Evolutionary conservation across 64 coral and sea anemone genomes (phyloP).

Genomic region (Astreopora myriophthalma): DNA sequence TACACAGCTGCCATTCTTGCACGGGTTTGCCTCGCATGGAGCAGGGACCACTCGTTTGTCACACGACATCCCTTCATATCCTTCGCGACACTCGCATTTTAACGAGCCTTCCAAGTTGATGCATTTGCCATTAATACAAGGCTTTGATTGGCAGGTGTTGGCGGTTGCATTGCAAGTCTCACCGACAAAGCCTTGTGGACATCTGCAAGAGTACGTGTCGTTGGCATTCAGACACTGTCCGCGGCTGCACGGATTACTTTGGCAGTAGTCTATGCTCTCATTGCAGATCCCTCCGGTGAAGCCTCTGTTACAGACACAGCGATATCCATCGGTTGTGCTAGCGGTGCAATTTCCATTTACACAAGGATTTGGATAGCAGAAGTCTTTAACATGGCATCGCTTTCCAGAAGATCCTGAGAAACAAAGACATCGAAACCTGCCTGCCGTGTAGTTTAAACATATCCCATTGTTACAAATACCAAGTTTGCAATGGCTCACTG

Average conservation of each 20-base stretch:
- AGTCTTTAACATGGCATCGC: conserved; percentile 56
- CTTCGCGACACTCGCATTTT: conserved; percentile 55
- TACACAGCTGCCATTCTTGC: conserved; percentile 72
- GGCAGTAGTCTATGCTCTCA: conserved; percentile 36
- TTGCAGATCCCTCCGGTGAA: conserved; percentile 70
- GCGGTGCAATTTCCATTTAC: conserved; percentile 62
- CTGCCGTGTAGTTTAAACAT: conserved; percentile 34
- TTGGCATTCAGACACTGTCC: conserved; percentile 47
- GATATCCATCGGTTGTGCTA: conserved; percentile 28
- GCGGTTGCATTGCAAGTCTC: conserved; percentile 37
- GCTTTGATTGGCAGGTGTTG: conserved; percentile 40
- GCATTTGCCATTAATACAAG: conserved; percentile 77
- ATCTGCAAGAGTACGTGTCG: conserved; percentile 59
- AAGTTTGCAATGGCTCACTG: conserved; percentile 32
- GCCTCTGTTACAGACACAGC: conserved; percentile 56
- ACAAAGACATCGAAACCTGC: conserved; percentile 83
- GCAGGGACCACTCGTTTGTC: conserved; percentile 15
- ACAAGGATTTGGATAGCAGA: conserved; percentile 64
- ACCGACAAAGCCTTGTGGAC: conserved; percentile 63
- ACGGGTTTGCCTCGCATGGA: conserved; percentile 65
- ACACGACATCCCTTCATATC: conserved; percentile 50
- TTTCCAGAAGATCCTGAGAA: conserved; percentile 58
- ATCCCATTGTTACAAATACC: conserved; percentile 65
- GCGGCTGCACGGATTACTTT: conserved; percentile 52
- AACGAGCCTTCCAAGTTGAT: neutral